phyloP scores from a whole-genome alignment of 2,797 vertebrate species.

The Pelochelys cantorii region DNA sequence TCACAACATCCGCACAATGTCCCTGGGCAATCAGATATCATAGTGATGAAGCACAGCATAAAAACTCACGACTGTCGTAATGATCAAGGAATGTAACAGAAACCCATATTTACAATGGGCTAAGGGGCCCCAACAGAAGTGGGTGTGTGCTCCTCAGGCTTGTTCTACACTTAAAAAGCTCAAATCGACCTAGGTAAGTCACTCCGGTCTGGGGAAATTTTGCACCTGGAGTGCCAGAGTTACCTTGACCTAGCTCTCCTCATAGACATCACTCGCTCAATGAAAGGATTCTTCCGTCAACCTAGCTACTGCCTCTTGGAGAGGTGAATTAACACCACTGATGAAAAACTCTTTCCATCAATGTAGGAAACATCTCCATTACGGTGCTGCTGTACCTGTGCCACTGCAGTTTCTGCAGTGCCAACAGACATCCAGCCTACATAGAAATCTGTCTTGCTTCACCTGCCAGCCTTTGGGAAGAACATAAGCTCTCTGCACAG shows the following conservation, averaged over 20 bases:
- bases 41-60: accelerated
- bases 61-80: not conserved
- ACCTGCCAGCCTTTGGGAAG: not conserved
- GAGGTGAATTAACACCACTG: not conserved
- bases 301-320: not conserved
- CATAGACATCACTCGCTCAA: too few species aligned
- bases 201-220: not conserved
- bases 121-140: accelerated
- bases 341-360: not conserved
- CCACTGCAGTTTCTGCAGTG: not conserved
- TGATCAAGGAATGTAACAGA: accelerated
- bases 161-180: not conserved
- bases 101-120: not conserved
- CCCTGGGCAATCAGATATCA: not conserved
- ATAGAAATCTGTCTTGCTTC: accelerated
- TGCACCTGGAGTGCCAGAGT: not conserved
- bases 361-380: not conserved
- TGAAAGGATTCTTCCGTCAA: not conserved
- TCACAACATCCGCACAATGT: not conserved
- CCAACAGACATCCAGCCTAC: not conserved
- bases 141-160: not conserved
- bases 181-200: not conserved
- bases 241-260: too few species aligned
- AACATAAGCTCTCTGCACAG: not conserved
- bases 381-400: not conserved